A percentile compares a stretch with the other conserved stretches of the same genome.
These are phyloP conservation scores for Diarsia brunnea DNA, from an alignment of 2,888 invertebrate genomes.

Conservation along the genomic window DNA sequence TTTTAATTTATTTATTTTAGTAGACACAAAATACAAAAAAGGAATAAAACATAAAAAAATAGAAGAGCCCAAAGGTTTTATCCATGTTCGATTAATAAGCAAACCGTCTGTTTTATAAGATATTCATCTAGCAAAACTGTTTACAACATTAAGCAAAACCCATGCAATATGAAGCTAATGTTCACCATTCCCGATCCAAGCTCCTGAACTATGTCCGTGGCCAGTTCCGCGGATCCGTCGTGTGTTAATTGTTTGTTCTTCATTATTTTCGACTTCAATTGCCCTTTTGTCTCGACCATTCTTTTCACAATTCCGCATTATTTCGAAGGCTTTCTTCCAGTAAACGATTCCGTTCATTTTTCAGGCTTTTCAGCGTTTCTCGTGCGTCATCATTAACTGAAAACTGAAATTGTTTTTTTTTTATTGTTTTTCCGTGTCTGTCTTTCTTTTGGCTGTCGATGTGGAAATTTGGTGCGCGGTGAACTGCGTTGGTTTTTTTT, in stretches of 20 bases:
- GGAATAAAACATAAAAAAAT: too few species aligned
- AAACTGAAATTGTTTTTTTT: slow-evolving; percentile 63
- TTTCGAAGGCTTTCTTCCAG: slow-evolving; percentile 85
- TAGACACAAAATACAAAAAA: too few species aligned
- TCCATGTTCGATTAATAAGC: background rate
- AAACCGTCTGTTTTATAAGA: background rate
- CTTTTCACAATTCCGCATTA: slow-evolving; percentile 85
- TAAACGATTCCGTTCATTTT: slow-evolving; percentile 87
- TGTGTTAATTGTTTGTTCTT: slow-evolving; percentile 90
- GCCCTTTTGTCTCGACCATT: slow-evolving; percentile 88
- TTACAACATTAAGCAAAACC: background rate
- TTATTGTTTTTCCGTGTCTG: slow-evolving; percentile 71
- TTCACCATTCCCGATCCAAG: background rate
- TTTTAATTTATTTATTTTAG: background rate
- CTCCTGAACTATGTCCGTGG: slow-evolving; percentile 63
- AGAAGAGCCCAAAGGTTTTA: background rate
- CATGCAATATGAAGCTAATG: background rate
- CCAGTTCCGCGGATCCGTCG: slow-evolving; percentile 72
- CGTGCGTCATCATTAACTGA: slow-evolving; percentile 87
- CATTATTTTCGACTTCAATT: slow-evolving; percentile 90
- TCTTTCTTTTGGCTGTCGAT: slow-evolving; percentile 72
- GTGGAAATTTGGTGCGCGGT: slow-evolving; percentile 64
- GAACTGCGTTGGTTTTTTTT: slow-evolving; percentile 44
- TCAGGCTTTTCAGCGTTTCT: slow-evolving; percentile 85
- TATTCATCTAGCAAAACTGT: background rate